Base-by-base conservation (phyloP, 2,797 vertebrate genomes). In the Neoniphon sammara region DNA sequence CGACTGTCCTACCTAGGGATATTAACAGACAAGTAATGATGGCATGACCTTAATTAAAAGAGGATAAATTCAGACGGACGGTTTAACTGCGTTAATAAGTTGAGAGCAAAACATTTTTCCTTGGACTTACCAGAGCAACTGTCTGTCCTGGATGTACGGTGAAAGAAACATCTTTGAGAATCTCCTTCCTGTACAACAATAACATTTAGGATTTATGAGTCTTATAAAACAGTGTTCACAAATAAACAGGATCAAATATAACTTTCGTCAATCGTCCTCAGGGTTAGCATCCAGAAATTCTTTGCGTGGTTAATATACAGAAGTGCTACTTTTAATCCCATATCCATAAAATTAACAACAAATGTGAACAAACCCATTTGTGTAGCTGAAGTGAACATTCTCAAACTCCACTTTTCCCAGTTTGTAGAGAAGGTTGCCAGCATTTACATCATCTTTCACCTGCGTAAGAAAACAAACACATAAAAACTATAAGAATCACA, bases 61-160 rank as follows among this genome's bases (percentile, higher is more conserved):
- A 47, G 4, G 31, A 53, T 7, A 55, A 55, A 55, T 3, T 27
- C 53, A 4, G 17, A 15, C 15, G 46, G 2, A 0, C 23, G 39
- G 18, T 1, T 30, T 12, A 17, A 23, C 21, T 18, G 20, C 0
- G 5, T 6, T 18, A 21, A 27, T 5, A 2, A 50, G 11, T 0
- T 25, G 20, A 12, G 5, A 5, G 8, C 0, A 17, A 54, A 21
- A 36, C 27, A 11, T 1, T 14, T 14, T 53, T 14, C 1, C 14
- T 27, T 4, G 27, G 34, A 78, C 96, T 91, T 83, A 99, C 98
- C 93, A 99, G 89, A 5, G 97, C 98, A 31, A 99, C 75, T 0
- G 96, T 98, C 82, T 98, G 96, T 77, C 98, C 98, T 0, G 97
- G 96, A 85, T 94, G 94, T 39, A 97, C 97, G 0, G 95, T 96